phyloP scores from a whole-genome alignment of 2,113 vertebrate genomes.

The Lepisosteus osseus region DNA sequence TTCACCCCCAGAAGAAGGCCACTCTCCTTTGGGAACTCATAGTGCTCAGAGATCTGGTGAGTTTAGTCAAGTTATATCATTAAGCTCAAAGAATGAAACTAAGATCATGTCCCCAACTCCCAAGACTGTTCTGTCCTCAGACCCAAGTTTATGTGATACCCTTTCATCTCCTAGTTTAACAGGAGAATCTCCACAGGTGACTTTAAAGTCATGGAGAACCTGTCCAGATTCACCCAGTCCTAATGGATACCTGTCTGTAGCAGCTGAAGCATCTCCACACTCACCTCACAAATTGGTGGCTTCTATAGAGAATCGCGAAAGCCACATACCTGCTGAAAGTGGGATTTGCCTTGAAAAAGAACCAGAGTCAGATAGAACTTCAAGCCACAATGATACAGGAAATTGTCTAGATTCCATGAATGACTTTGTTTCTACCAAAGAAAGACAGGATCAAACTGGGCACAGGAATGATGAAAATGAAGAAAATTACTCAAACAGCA shows the following conservation, averaged over 20 bases:
- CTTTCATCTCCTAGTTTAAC: slow-evolving; percentile 22
- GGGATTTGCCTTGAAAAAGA: slow-evolving; percentile 22
- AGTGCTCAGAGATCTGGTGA: slow-evolving; percentile 46
- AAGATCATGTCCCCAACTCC: slow-evolving; percentile 36
- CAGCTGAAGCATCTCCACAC: slow-evolving; percentile 32
- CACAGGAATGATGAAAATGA: slow-evolving; percentile 52
- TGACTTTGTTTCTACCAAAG: slow-evolving; percentile 42
- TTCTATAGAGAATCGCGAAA: slow-evolving; percentile 49
- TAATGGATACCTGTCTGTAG: slow-evolving; percentile 45
- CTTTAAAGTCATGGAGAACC: slow-evolving; percentile 51
- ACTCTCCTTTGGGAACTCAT: slow-evolving; percentile 50
- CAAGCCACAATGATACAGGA: slow-evolving; percentile 44
- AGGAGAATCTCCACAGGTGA: slow-evolving; percentile 48
- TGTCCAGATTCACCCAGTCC: slow-evolving; percentile 42
- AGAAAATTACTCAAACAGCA: slow-evolving; percentile 46
- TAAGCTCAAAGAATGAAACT: slow-evolving; percentile 53
- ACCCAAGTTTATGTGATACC: slow-evolving; percentile 51
- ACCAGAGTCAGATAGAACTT: slow-evolving; percentile 28
- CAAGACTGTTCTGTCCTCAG: slow-evolving; percentile 42
- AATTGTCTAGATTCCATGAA: slow-evolving; percentile 59
- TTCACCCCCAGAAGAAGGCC: slow-evolving; percentile 67
- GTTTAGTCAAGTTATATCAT: slow-evolving; percentile 46
- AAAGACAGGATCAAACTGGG: slow-evolving; percentile 40
- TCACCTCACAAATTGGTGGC: slow-evolving; percentile 37
- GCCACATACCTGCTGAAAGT: slow-evolving; percentile 26